Evolutionary conservation across 2,797 vertebrate species (phyloP).

Genomic region (Pitangus sulphuratus): DNA sequence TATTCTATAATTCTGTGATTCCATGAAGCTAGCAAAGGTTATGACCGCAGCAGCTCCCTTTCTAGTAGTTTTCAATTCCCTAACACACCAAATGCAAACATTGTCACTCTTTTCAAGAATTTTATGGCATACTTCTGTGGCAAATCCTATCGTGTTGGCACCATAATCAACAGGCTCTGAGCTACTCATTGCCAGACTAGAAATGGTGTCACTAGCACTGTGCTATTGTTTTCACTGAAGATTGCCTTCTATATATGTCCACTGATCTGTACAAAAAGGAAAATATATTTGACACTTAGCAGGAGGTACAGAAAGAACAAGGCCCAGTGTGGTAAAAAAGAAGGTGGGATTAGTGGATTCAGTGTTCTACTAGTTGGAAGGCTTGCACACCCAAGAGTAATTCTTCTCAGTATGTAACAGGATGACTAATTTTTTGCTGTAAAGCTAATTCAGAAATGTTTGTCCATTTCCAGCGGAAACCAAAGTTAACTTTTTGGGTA

Average conservation of each 20-base stretch:
- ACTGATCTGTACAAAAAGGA: not conserved
- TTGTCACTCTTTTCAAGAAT: not conserved
- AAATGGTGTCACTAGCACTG: not conserved
- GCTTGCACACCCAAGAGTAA: not conserved
- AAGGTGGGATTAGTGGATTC: not conserved
- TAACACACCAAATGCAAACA: not conserved
- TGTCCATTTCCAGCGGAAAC: not conserved
- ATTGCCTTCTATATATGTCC: not conserved
- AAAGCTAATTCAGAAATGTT: not conserved
- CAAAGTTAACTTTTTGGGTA: not conserved
- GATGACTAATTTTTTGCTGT: not conserved
- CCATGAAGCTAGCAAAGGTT: not conserved
- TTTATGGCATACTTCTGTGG: not conserved
- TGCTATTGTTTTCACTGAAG: not conserved
- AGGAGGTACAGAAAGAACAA: not conserved
- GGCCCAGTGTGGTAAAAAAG: not conserved
- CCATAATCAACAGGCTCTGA: not conserved
- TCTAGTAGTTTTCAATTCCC: not conserved
- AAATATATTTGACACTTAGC: not conserved
- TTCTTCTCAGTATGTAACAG: not conserved
- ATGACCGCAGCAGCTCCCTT: not conserved
- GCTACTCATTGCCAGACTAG: not conserved
- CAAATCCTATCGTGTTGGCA: not conserved
- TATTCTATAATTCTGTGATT: not conserved
- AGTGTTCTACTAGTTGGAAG: fast-evolving